Base-by-base conservation (phyloP, 2,113 vertebrate species). In the Urocolius indicus region DNA sequence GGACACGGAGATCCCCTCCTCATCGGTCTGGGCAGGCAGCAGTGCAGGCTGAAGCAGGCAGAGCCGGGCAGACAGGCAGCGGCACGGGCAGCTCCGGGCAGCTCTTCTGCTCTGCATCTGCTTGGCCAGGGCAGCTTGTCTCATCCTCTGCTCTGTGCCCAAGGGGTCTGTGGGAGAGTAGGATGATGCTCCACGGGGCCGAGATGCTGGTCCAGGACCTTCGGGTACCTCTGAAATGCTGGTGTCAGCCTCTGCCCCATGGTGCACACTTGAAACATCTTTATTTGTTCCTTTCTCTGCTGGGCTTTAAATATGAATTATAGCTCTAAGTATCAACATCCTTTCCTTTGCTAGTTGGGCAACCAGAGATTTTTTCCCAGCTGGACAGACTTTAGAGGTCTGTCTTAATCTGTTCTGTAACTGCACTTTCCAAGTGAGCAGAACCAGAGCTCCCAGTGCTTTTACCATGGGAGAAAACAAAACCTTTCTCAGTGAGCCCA, bases 111-210 rank as follows among this genome's bases (percentile, higher is more conserved):
- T 9, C 1, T 8, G 9, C 12, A 6, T 27, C 48, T 18, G 32
- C 38, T 18, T 9, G 55, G 21, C 38, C 3, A 4, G 30, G 11
- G 9, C 4, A 1, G 38, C 38, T 32, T 6, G 2, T 3, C 74
- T n/a, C 38, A 46, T 11, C 65, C 55, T 24, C 3, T 2, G 27
- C 57, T 18, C 16, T 16, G 29, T 10, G 38, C 38, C 52, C 72
- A 15, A 18, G 16, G 14, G 3, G 0, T 5, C 66, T 7, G 15
- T 2, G 16, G 29, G 15, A 78, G 34, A 27, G 27, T 34, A 0
- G 29, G 52, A 43, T 3, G 10, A 19, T 19, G 29, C 71, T 30
- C 12, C 0, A 36, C 30, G 11, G 32, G 12, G 22, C 57, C 22
- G 32, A 12, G 46, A 1, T 27, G 48, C 1, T 2, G 26, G 30